Conservation (phyloP, 2,888 invertebrate genomes). For the Ferrisia virgata region DNA sequence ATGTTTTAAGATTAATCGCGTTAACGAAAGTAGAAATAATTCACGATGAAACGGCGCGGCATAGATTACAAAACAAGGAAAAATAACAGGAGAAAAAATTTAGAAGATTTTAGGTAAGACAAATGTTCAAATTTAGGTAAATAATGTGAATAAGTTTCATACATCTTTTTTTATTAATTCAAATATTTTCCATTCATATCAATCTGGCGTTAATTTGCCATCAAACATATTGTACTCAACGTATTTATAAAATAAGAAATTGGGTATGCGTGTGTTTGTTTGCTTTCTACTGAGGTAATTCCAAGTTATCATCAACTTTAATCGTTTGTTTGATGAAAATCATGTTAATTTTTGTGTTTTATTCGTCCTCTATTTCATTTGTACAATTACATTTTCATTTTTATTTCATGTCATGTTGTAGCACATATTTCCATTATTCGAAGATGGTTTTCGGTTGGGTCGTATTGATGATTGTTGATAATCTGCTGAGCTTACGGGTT, state of each 20-base stretch:
- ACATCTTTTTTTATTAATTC: not conserved
- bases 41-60: not conserved
- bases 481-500: slow-evolving; percentile 13
- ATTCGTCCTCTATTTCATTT: not conserved
- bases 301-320: not conserved
- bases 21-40: not conserved
- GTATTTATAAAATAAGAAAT: not conserved
- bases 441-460: slow-evolving; percentile 14
- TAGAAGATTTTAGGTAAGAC: slow-evolving; percentile 7
- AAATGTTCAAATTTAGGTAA: not conserved
- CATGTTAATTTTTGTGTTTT: not conserved
- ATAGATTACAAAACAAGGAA: not conserved
- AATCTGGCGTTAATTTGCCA: not conserved
- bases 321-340: not conserved
- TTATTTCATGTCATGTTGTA: not conserved
- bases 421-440: not conserved
- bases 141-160: not conserved
- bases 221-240: not conserved
- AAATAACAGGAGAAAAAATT: not conserved
- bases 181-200: not conserved
- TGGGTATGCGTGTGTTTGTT: not conserved
- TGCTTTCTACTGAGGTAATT: not conserved
- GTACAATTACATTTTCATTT: not conserved
- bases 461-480: not conserved
- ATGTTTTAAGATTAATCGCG: not conserved